Evolutionary conservation across 1,140 invertebrate genomes (phyloP).

Genomic region (Drosophila pruinosa): DNA sequence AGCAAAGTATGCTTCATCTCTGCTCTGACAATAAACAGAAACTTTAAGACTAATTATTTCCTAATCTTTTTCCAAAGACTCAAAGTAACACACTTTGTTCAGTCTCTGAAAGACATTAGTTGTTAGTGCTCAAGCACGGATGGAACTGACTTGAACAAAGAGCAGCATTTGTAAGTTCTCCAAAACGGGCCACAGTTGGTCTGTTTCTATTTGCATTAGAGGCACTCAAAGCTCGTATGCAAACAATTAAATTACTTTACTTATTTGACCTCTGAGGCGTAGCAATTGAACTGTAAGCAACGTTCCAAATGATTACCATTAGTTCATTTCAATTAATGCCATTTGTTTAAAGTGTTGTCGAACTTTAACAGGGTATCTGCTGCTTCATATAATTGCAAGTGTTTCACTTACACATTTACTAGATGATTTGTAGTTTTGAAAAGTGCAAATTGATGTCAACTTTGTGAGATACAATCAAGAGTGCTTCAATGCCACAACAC

Average conservation of each 20-base stretch:
- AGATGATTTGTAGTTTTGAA: neutral
- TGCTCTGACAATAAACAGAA: too few relatives aligned
- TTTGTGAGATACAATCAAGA: constrained; percentile 19
- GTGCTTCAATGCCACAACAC: neutral
- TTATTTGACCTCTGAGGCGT: neutral
- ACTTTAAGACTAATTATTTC: neutral
- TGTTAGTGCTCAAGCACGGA: constrained; percentile 22
- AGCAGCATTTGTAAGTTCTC: constrained; percentile 21
- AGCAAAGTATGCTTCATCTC: too few relatives aligned
- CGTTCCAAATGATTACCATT: neutral
- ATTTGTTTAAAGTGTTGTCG: too few relatives aligned
- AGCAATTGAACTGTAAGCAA: constrained; percentile 8
- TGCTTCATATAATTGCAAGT: neutral
- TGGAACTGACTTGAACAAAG: constrained; percentile 41
- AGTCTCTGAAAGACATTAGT: constrained; percentile 33
- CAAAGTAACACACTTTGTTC: constrained; percentile 3
- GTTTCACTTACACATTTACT: neutral
- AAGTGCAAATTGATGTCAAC: constrained; percentile 60
- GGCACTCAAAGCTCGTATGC: neutral
- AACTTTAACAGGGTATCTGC: neutral
- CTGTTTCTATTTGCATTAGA: constrained; percentile 2
- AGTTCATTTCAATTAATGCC: neutral
- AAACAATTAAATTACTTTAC: neutral
- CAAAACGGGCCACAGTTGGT: neutral
- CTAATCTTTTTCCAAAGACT: constrained; percentile 6